phyloP scores from a whole-genome alignment of 2,797 vertebrate genomes.

The Myripristis jacobus region DNA sequence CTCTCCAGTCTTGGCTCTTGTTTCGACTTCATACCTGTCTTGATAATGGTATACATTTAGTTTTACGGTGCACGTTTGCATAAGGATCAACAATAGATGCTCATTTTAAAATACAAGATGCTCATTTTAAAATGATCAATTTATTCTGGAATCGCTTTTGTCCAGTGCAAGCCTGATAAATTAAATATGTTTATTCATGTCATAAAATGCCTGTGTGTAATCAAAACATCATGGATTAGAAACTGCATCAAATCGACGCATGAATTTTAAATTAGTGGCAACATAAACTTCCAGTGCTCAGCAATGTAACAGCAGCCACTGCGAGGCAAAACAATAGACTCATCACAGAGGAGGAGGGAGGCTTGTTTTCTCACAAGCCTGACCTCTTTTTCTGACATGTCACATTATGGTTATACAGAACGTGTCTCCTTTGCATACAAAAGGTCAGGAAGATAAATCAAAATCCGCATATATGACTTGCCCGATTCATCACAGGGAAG shows the following conservation, averaged over 20 bases:
- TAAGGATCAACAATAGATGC: neutral
- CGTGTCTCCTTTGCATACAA: conserved; percentile 86
- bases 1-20: neutral
- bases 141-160: neutral
- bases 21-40: neutral
- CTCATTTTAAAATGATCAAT: neutral
- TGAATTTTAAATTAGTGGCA: conserved; percentile 37
- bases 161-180: neutral
- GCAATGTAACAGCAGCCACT: conserved; percentile 56
- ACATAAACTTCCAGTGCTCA: conserved; percentile 59
- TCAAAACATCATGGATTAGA: neutral
- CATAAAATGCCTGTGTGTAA: conserved; percentile 1
- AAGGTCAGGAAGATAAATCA: conserved; percentile 89
- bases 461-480: conserved; percentile 75
- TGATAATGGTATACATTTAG: neutral
- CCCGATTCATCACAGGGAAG: conserved; percentile 83
- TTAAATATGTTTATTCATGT: neutral
- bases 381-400: conserved; percentile 84
- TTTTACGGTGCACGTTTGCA: neutral
- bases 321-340: conserved; percentile 76
- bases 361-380: conserved; percentile 77
- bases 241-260: conserved; percentile 12
- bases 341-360: conserved; percentile 59
- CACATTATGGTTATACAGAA: conserved; percentile 81
- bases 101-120: neutral